Base-by-base conservation (phyloP, 2,888 invertebrate species). In the Cybosia mesomella region DNA sequence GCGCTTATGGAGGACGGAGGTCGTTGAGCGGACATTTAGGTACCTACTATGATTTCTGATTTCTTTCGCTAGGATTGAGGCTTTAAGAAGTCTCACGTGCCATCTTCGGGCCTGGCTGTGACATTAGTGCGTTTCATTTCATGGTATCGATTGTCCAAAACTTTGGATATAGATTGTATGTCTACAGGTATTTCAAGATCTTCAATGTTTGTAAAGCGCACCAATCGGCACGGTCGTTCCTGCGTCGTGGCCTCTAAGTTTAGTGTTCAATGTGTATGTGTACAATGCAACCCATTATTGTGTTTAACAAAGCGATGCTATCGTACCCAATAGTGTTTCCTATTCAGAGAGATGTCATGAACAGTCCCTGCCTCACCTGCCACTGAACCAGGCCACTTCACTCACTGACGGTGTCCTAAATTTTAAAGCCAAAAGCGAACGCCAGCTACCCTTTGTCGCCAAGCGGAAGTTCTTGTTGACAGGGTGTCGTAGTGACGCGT, bases 381-480 rank as follows among this genome's bases (percentile, higher is more conserved):
- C 53, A 54, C 59, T 32, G 15, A 61, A 57, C 55, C 21, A 43
- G 61, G 53, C 24, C 63, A 24, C 58, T 63, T 43, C 65, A 62
- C 43, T 57, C 55, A 60, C 32, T 58, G 59, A 63, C 36, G 61
- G 53, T 66, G 59, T 54, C 66, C 66, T 67, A 64, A 63, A 70
- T 64, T 70, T 65, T 64, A 67, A 64, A 70, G 53, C 58, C 55
- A 63, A 59, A 32, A 58, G 39, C 54, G 28, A 62, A 59, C 59
- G 34, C 59, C 65, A 59, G 66, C 58, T 21, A 32, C 67, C 67
- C 32, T 53, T 63, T 64, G 64, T 67, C 54, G 32, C 8, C 32
- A 58, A 43, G 28, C 59, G 66, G 66, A 70, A 55, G 58, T 63
- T 70, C 58, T 58, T 64, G 63, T 66, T 57, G 70, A 64, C 64